phyloP scores from a whole-genome alignment of 2,113 vertebrate genomes.

The Paramormyrops kingsleyae region DNA sequence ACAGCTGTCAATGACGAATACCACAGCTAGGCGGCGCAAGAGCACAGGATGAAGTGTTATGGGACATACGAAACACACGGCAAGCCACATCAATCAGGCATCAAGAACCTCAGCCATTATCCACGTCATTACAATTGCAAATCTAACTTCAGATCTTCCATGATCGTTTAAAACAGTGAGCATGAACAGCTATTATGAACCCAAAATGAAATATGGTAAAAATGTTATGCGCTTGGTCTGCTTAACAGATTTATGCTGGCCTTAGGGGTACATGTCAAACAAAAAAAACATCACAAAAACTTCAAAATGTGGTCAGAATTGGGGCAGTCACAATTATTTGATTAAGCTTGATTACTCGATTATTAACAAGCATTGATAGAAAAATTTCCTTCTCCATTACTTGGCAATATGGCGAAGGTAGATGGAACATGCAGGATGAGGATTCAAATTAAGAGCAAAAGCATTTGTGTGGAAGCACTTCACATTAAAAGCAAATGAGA shows the following conservation, averaged over 20 bases:
- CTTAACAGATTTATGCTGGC: neutral
- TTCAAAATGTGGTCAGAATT: neutral
- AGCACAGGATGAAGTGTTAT: neutral
- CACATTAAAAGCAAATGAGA: no score
- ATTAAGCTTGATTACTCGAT: no score
- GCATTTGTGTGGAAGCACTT: no score
- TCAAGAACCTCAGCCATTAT: neutral
- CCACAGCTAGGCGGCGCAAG: slow-evolving; percentile 67
- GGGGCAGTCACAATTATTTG: no score
- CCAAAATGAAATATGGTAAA: neutral
- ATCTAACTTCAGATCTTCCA: neutral
- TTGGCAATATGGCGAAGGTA: no score
- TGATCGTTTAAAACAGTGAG: neutral
- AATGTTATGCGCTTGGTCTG: neutral
- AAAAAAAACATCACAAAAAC: neutral
- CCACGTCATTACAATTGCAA: neutral
- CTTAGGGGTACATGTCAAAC: neutral
- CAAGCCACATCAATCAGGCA: neutral
- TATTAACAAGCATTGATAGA: no score
- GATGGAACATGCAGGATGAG: no score
- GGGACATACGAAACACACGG: neutral
- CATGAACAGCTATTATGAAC: neutral
- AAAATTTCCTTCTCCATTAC: no score
- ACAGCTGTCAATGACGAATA: slow-evolving; percentile 96
- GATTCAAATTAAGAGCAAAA: no score